These are phyloP conservation scores for Lissocephala sabroskyi DNA, from an alignment of 2,888 invertebrate genomes.

Conservation along the genomic window DNA sequence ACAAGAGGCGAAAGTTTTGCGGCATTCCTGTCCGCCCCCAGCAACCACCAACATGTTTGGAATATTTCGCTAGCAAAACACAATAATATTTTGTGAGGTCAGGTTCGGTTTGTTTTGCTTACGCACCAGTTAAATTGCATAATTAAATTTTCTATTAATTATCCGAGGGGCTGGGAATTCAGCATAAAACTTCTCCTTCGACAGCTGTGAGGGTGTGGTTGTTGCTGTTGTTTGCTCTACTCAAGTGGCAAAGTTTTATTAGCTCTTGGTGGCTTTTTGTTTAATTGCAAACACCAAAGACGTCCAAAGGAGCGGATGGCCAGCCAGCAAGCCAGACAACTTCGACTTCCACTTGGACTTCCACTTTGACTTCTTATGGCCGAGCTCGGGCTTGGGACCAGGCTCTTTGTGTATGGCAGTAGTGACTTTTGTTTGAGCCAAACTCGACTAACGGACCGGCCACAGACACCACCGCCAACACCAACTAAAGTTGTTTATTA, in stretches of 20 bases:
- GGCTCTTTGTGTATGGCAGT: constrained; percentile 1
- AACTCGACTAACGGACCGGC: too few species aligned
- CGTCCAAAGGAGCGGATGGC: neutral
- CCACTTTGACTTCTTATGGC: neutral
- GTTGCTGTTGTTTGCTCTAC: constrained; percentile 11
- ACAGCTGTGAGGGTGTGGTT: neutral
- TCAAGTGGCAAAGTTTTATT: constrained; percentile 33
- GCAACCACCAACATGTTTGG: constrained; percentile 3
- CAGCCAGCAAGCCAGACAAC: constrained; percentile 1
- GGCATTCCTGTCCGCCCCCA: too few species aligned
- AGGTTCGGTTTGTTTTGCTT: neutral
- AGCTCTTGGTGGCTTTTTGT: constrained; percentile 28
- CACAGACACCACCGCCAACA: too few species aligned
- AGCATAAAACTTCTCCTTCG: constrained; percentile 8
- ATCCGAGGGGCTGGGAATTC: constrained; percentile 17
- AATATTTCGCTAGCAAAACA: neutral
- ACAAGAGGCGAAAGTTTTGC: too few species aligned
- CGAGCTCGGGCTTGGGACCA: neutral
- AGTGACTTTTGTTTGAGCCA: constrained; percentile 12
- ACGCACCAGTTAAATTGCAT: constrained; percentile 19
- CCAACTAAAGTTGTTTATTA: constrained; percentile 32
- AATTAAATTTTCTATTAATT: constrained; percentile 40
- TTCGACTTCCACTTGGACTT: neutral
- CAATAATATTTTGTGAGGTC: neutral
- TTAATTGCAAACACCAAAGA: constrained; percentile 26